Conservation (phyloP, 2,888 invertebrate genomes). For the Eurois occulta region DNA sequence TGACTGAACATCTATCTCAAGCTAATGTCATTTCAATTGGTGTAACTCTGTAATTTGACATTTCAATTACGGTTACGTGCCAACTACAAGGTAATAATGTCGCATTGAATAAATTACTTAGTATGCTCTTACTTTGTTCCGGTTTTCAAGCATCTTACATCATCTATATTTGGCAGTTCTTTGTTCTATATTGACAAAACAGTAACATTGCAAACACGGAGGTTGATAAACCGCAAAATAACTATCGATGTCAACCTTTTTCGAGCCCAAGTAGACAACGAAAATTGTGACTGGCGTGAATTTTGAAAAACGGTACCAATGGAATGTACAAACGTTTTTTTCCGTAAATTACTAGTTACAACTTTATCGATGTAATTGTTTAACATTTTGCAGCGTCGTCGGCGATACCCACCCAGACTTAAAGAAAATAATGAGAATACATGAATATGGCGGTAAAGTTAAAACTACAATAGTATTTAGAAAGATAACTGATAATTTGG, state of each 20-base stretch:
- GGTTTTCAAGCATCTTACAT: slow-evolving; percentile 54
- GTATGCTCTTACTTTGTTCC: slow-evolving; percentile 63
- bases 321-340: neutral
- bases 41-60: slow-evolving; percentile 53
- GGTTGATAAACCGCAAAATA: neutral
- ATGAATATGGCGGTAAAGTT: neutral
- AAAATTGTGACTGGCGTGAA: neutral
- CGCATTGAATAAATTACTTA: slow-evolving; percentile 61
- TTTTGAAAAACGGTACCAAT: neutral
- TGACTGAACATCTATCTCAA: slow-evolving; percentile 4
- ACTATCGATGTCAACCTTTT: neutral
- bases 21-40: slow-evolving; percentile 35
- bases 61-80: slow-evolving; percentile 54
- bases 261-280: neutral
- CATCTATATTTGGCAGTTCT: slow-evolving; percentile 7
- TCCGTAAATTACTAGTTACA: neutral
- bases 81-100: slow-evolving; percentile 44
- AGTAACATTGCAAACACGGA: neutral
- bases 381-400: neutral
- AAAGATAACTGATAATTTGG: neutral
- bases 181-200: slow-evolving; percentile 52
- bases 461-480: too few relatives aligned
- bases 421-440: neutral
- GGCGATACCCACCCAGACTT: neutral
- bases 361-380: neutral